These are phyloP conservation scores for Caenorhabditis angaria DNA, from an alignment of 2,888 invertebrate genomes.

Conservation along the genomic window DNA sequence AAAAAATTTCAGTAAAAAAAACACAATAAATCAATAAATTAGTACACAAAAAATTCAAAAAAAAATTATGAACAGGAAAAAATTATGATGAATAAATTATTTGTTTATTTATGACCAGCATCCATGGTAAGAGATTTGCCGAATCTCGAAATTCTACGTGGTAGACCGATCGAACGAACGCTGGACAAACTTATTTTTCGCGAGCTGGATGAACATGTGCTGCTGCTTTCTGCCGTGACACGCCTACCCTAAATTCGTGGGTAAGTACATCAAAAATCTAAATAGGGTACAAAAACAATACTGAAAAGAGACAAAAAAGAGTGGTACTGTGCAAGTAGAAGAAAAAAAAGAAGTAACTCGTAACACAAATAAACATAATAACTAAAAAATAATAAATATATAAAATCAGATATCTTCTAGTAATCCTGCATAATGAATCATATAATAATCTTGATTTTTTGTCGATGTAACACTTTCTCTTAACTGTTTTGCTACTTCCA, in stretches of 20 bases:
- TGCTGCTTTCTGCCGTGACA: constrained; percentile 33
- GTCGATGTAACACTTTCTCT: constrained; percentile 22
- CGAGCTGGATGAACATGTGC: constrained; percentile 33
- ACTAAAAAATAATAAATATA: background rate
- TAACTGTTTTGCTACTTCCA: constrained; percentile 31
- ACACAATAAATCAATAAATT: background rate
- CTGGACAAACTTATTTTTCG: constrained; percentile 70
- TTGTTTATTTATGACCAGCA: constrained; percentile 43
- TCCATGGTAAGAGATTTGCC: constrained; percentile 70
- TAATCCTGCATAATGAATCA: constrained; percentile 29
- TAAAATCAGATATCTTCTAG: constrained; percentile 29
- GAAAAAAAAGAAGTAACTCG: constrained; percentile 4
- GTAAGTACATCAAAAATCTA: constrained; percentile 26
- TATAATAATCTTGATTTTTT: constrained; percentile 31
- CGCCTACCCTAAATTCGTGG: constrained; percentile 44
- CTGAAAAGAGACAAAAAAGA: background rate
- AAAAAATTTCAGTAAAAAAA: constrained; percentile 13
- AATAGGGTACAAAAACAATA: background rate
- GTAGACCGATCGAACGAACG: constrained; percentile 67
- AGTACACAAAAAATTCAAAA: background rate
- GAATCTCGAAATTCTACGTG: constrained; percentile 65
- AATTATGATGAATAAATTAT: background rate
- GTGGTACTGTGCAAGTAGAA: background rate
- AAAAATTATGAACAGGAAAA: background rate
- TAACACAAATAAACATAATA: constrained; percentile 3